Evolutionary conservation across 2,797 vertebrate genomes (phyloP), one percentile per base, ranked within the genome.

Genomic region (Coccyzus lansbergi): DNA sequence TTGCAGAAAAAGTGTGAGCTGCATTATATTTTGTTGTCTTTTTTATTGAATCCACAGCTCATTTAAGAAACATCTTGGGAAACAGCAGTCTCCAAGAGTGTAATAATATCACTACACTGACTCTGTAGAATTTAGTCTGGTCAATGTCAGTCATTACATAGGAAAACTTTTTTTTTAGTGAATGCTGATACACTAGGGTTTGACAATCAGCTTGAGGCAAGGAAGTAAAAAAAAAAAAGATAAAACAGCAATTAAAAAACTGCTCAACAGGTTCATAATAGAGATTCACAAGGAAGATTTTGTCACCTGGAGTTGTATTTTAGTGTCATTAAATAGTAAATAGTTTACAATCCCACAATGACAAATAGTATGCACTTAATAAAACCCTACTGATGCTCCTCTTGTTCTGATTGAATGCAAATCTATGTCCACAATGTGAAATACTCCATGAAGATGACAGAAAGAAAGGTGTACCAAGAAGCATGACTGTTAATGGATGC

Each of bases 11-110:
- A 76, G 16, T 72, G 31, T 12, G 80, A 60, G n/a, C 17, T 60
- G 7, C 12, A 40, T 42, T 65, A 22, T 26, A 26, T 85, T 70
- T 90, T 63, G 44, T 19, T 52, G 9, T 60, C 60, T 74, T 11
- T 82, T 62, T 49, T 80, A 29, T 51, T 64, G 89, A 92, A 85
- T 68, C 19, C 36, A 77, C 42, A 62, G 14, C 71, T 82, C 24
- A 93, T 90, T 91, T 68, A 80, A 75, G 28, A 84, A 63, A 92
- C 89, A 75, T 65, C 53, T 40, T 83, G 46, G 31, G 38, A 83
- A 92, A 58, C 59, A 72, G 77, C 9, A 51, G 64, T 67, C 48
- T 89, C 85, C n/a, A 28, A 83, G 68, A 29, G 19, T 72, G 56
- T 46, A 64, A 69, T 14, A 58, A 9, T 33, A 71, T 58, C 29